Evolutionary conservation across 2,797 vertebrate genomes (phyloP).

Genomic region (Tangara arthus): DNA sequence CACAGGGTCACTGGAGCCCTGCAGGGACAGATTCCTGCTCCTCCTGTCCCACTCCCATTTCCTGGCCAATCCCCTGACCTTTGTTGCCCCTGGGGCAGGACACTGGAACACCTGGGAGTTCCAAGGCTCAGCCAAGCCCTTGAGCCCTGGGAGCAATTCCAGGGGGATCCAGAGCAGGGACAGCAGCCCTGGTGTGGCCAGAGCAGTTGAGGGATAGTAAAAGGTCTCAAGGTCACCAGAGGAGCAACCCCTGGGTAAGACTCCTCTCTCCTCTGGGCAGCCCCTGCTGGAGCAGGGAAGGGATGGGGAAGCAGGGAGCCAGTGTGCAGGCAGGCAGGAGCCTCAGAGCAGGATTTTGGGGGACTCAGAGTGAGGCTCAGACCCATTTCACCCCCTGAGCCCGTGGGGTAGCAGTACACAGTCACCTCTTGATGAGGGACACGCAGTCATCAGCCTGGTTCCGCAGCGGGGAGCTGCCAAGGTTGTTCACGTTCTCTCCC

Average conservation of each 20-base stretch:
- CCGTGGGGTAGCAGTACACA: fast-evolving
- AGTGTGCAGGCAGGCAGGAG: not conserved
- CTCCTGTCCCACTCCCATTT: not conserved
- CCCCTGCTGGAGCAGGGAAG: not conserved
- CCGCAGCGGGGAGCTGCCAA: constrained; percentile 80
- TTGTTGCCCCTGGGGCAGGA: fast-evolving
- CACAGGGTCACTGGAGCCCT: not conserved
- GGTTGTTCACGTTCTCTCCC: constrained; percentile 79
- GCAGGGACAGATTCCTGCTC: not conserved
- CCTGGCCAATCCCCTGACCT: not conserved
- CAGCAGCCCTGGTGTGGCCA: not conserved
- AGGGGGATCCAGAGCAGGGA: not conserved
- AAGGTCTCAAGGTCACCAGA: not conserved
- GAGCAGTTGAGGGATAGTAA: not conserved
- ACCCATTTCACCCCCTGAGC: not conserved
- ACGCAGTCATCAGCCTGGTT: constrained; percentile 86
- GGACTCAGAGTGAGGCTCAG: not conserved
- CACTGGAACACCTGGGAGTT: not conserved
- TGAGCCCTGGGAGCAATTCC: not conserved
- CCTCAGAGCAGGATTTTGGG: not conserved
- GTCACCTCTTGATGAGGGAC: constrained; percentile 87
- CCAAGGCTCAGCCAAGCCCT: not conserved
- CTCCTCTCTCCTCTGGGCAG: not conserved
- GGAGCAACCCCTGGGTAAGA: not conserved
- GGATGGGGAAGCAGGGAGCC: not conserved